Conservation (phyloP, 2,113 vertebrate species). For the Hyaena hyaena region DNA sequence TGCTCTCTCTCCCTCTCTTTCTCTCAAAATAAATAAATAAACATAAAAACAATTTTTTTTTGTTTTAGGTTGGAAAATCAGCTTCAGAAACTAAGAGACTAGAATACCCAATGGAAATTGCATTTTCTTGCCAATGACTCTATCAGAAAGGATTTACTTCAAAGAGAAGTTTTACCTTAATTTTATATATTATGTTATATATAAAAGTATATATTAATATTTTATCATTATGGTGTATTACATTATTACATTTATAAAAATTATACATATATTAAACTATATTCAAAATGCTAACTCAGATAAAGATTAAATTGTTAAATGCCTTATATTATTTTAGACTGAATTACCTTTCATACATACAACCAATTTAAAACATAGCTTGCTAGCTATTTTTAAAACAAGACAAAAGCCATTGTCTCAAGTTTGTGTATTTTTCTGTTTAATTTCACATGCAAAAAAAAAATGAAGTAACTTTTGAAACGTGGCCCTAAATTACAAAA, state of each 20-base stretch:
- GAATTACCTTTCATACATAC: background rate
- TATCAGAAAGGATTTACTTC: background rate
- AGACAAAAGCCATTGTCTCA: background rate
- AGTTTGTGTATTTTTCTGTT: constrained; percentile 53
- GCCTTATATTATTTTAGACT: background rate
- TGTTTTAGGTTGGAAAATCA: background rate
- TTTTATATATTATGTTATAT: background rate
- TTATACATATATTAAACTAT: background rate
- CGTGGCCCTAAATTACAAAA: constrained; percentile 58
- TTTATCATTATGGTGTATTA: background rate
- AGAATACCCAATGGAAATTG: background rate
- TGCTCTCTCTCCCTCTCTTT: no score
- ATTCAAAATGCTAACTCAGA: constrained; percentile 30
- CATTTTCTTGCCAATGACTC: background rate
- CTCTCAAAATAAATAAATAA: no score
- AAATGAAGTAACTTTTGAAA: constrained; percentile 56
- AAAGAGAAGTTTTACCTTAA: constrained; percentile 44
- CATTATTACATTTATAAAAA: background rate
- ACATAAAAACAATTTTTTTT: background rate
- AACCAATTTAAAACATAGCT: constrained; percentile 35
- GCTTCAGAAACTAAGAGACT: background rate
- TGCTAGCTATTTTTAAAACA: background rate
- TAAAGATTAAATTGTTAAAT: constrained; percentile 44
- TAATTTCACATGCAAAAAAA: constrained; percentile 19
- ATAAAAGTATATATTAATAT: background rate